phyloP scores from a whole-genome alignment of 2,888 invertebrate genomes.

The Drosophila rubida region DNA sequence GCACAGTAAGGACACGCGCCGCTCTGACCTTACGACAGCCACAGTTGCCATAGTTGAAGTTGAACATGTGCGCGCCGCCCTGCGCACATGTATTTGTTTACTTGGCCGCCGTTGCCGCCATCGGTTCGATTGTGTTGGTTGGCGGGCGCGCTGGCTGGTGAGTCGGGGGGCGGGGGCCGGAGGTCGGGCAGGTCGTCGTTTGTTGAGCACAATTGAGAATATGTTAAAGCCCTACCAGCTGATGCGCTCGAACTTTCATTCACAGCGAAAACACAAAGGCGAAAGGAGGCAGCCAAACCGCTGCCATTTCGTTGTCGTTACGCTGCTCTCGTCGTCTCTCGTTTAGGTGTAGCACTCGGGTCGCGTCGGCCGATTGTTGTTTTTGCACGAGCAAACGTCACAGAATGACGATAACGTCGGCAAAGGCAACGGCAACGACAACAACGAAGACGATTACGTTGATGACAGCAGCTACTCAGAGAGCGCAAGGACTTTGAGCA shows the following conservation, averaged over 20 bases:
- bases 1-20: constrained; percentile 66
- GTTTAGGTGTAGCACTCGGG: constrained; percentile 26
- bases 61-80: constrained; percentile 69
- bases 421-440: constrained; percentile 14
- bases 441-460: constrained; percentile 9
- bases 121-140: constrained; percentile 8
- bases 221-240: constrained; percentile 73
- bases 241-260: constrained; percentile 76
- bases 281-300: constrained; percentile 37
- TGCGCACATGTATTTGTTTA: constrained; percentile 80
- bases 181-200: constrained; percentile 14
- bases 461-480: constrained; percentile 33
- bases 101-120: constrained; percentile 62
- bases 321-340: constrained; percentile 27
- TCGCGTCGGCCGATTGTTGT: constrained; percentile 39
- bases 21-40: constrained; percentile 70
- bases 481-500: constrained; percentile 54
- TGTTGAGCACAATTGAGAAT: constrained; percentile 68
- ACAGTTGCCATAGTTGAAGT: constrained; percentile 21
- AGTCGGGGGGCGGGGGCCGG: background rate
- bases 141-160: background rate
- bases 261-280: constrained; percentile 72
- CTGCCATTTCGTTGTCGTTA: constrained; percentile 36
- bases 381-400: constrained; percentile 55
- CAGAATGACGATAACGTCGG: constrained; percentile 49